A percentile compares a stretch with the other conserved stretches of the same genome.
phyloP scores from a whole-genome alignment of 2,888 invertebrate species.

The Hirtodrosophila trivittata region DNA sequence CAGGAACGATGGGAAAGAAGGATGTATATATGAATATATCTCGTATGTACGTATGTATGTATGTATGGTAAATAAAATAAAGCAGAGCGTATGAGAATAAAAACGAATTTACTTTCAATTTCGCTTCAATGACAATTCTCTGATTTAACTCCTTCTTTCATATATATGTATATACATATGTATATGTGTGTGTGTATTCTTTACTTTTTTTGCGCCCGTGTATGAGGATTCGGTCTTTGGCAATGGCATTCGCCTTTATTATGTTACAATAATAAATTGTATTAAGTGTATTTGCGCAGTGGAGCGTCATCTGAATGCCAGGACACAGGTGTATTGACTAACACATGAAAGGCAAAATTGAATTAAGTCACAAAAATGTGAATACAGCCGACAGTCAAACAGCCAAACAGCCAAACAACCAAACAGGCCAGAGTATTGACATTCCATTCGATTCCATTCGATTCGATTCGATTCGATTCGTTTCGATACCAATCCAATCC shows the following conservation, averaged over 20 bases:
- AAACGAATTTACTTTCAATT: slow-evolving; percentile 64
- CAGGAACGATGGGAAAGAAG: too few species aligned
- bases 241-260: slow-evolving; percentile 44
- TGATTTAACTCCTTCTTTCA: slow-evolving; percentile 57
- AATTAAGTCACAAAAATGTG: slow-evolving; percentile 59
- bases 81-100: slow-evolving; percentile 20
- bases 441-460: slow-evolving; percentile 6
- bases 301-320: slow-evolving; percentile 31
- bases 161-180: too few species aligned
- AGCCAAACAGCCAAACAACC: neutral
- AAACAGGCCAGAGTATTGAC: slow-evolving; percentile 8
- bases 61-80: too few species aligned
- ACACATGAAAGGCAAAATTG: slow-evolving; percentile 47
- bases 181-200: too few species aligned
- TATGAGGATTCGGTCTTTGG: slow-evolving; percentile 13
- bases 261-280: slow-evolving; percentile 66
- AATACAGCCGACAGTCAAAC: slow-evolving; percentile 22
- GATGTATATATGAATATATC: too few species aligned
- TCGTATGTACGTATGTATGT: too few species aligned
- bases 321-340: slow-evolving; percentile 57
- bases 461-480: slow-evolving; percentile 11
- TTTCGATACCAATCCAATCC: slow-evolving; percentile 6
- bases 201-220: neutral
- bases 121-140: slow-evolving; percentile 58
- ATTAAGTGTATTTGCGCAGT: slow-evolving; percentile 54